phyloP scores from a whole-genome alignment of 2,888 invertebrate species.

The Ectemnius cavifrons region DNA sequence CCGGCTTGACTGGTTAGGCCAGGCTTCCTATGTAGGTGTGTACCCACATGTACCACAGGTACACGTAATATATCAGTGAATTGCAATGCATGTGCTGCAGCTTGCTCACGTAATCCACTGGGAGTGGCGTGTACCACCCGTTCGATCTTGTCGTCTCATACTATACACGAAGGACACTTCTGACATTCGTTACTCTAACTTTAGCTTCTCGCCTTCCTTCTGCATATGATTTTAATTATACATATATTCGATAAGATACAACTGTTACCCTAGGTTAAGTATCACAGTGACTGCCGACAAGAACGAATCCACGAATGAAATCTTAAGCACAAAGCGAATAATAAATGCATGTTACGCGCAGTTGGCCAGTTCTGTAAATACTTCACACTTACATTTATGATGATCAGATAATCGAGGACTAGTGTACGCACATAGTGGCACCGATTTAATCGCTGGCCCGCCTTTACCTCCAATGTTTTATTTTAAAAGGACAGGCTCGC shows the following conservation, averaged over 20 bases:
- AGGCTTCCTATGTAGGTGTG: conserved; percentile 49
- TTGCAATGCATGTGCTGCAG: conserved; percentile 46
- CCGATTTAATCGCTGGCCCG: background rate
- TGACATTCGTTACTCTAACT: conserved; percentile 2
- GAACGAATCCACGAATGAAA: too few relatives aligned
- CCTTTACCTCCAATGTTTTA: conserved; percentile 27
- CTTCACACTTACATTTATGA: background rate
- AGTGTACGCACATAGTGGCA: background rate
- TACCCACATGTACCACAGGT: conserved; percentile 47
- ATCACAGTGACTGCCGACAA: too few relatives aligned
- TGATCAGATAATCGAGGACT: conserved; percentile 18
- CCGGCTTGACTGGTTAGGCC: conserved; percentile 64
- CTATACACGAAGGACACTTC: conserved; percentile 31
- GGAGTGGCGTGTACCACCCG: conserved; percentile 58
- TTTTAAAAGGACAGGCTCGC: conserved; percentile 38
- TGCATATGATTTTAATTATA: background rate
- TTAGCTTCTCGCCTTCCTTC: background rate
- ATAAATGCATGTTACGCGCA: too few relatives aligned
- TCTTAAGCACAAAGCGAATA: too few relatives aligned
- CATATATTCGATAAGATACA: background rate
- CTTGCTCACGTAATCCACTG: conserved; percentile 55
- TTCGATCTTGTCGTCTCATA: conserved; percentile 37
- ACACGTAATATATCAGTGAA: conserved; percentile 51
- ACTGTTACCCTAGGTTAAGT: too few relatives aligned
- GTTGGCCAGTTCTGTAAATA: too few relatives aligned